Conservation (phyloP, 2,888 invertebrate species). For the Acrocyrtus sp. region DNA sequence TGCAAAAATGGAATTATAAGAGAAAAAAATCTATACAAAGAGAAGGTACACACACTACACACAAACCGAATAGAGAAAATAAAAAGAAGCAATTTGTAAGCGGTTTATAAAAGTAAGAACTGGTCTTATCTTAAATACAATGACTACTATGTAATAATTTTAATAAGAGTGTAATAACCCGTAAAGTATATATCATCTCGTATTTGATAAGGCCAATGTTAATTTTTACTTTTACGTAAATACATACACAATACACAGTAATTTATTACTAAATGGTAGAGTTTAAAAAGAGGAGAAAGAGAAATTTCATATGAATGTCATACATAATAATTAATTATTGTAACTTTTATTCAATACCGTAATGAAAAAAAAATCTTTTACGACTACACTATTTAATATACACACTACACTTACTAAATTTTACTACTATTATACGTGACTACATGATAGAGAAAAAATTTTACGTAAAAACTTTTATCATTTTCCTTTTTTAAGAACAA, state of each 20-base stretch:
- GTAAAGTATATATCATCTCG: neutral
- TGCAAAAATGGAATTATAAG: too few relatives aligned
- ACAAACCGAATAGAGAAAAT: too few relatives aligned
- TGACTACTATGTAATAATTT: neutral
- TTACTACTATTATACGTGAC: conserved; percentile 10
- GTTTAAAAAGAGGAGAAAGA: neutral
- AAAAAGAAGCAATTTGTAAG: neutral
- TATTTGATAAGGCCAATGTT: neutral
- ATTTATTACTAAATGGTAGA: neutral
- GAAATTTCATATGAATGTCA: conserved; percentile 40
- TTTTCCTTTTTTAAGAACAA: conserved; percentile 31
- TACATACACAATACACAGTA: neutral
- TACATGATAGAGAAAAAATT: conserved; percentile 19
- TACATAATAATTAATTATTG: neutral
- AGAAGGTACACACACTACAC: neutral
- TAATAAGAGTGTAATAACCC: neutral
- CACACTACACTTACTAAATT: conserved; percentile 10
- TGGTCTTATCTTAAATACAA: neutral
- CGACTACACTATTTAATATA: neutral
- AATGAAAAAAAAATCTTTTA: neutral
- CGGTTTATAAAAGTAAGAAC: neutral
- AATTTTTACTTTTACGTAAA: neutral
- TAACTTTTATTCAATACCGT: neutral
- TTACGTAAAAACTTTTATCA: conserved; percentile 28
- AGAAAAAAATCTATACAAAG: neutral